phyloP scores from a whole-genome alignment of 2,113 vertebrate species.

The Rallus limicola region DNA sequence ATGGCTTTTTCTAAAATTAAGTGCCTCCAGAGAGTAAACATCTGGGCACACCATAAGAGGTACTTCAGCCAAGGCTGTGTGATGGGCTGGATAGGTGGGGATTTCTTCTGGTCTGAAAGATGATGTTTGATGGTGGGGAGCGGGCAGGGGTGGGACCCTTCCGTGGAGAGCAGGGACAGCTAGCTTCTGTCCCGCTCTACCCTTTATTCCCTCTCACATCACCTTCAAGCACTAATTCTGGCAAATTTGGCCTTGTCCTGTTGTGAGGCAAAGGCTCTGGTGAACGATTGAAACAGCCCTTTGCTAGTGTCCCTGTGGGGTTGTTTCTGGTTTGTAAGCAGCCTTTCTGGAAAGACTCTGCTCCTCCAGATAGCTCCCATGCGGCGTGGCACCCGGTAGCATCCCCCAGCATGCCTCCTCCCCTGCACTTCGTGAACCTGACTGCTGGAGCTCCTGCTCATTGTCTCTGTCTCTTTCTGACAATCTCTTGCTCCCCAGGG shows the following conservation, averaged over 20 bases:
- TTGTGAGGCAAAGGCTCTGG: too few species aligned
- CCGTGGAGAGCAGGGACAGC: too few species aligned
- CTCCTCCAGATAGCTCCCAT: neutral
- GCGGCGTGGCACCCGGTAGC: neutral
- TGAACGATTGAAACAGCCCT: too few species aligned
- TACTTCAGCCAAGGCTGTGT: neutral
- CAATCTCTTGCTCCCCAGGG: fast-evolving
- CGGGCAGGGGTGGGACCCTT: neutral
- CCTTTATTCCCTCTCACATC: too few species aligned
- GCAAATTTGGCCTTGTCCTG: too few species aligned
- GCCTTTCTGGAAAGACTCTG: neutral
- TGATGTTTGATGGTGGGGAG: neutral
- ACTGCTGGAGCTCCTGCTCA: neutral
- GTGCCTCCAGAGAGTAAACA: neutral
- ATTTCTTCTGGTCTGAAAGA: neutral
- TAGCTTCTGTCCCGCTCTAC: too few species aligned
- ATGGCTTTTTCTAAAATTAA: neutral
- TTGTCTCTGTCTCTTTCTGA: neutral
- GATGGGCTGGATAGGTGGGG: neutral
- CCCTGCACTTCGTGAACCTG: fast-evolving
- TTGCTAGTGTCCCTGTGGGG: too few species aligned
- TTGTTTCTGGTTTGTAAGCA: neutral
- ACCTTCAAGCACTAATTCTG: too few species aligned
- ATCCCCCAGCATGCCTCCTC: neutral
- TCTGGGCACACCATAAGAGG: neutral